phyloP scores from a whole-genome alignment of 1,140 invertebrate species.

The Zaprionus kolodkinae region DNA sequence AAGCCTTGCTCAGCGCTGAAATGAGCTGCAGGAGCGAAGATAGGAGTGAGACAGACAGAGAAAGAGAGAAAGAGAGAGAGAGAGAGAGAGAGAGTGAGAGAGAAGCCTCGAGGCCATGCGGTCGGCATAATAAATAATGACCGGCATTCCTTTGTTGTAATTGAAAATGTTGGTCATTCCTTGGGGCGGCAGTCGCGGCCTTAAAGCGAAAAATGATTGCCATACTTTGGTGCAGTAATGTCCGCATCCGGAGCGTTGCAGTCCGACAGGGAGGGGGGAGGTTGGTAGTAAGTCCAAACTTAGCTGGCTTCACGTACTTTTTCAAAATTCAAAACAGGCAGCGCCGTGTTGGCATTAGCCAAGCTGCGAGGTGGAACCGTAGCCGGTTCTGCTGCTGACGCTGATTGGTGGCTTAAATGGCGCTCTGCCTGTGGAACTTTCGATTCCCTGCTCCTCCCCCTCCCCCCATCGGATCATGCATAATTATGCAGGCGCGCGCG shows the following conservation, averaged over 20 bases:
- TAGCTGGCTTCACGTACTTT: constrained; percentile 72
- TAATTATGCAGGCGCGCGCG: constrained; percentile 71
- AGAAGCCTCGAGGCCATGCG: constrained; percentile 70
- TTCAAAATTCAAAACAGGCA: constrained; percentile 82
- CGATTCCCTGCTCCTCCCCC: constrained; percentile 9
- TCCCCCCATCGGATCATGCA: constrained; percentile 66
- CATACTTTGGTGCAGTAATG: constrained; percentile 79
- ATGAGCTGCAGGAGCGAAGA: constrained; percentile 49
- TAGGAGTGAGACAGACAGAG: background rate
- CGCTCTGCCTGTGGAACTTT: constrained; percentile 30
- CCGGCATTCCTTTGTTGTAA: constrained; percentile 83
- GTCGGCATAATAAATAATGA: constrained; percentile 83
- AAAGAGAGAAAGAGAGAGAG: too few species aligned
- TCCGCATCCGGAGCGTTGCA: constrained; percentile 30
- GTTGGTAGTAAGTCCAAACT: background rate
- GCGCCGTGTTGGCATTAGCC: constrained; percentile 75
- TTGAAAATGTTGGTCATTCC: constrained; percentile 83
- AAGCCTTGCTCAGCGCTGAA: constrained; percentile 63
- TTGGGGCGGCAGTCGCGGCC: constrained; percentile 38
- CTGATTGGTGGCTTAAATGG: constrained; percentile 80
- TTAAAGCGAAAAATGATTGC: constrained; percentile 83
- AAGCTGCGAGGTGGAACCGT: background rate
- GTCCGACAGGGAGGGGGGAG: background rate
- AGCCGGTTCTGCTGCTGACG: constrained; percentile 61
- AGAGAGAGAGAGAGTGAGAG: background rate